Conservation (phyloP, 64 coral and sea anemone species). For the Pocillopora verrucosa region DNA sequence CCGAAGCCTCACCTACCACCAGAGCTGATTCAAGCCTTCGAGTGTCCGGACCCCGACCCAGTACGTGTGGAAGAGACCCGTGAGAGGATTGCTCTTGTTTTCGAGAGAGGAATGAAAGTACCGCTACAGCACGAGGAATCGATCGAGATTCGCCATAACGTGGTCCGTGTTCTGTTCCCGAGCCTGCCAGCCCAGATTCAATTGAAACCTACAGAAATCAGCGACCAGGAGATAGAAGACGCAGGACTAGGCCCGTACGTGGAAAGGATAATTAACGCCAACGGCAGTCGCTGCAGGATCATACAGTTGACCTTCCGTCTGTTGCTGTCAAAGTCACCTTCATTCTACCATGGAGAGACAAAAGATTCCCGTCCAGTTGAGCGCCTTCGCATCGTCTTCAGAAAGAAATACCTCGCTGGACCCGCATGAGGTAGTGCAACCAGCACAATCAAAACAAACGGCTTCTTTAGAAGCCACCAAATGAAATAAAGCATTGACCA, state of each 20-base stretch:
- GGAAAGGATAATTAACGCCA: background rate
- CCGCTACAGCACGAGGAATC: too few relatives aligned
- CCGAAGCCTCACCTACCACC: conserved; percentile 10
- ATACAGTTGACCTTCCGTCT: background rate
- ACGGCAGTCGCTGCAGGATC: background rate
- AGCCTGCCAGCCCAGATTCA: background rate
- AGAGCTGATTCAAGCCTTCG: conserved; percentile 4
- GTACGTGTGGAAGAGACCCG: conserved; percentile 1
- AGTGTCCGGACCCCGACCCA: background rate
- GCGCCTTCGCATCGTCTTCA: conserved; percentile 20
- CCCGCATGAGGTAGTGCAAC: too few relatives aligned
- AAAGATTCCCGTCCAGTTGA: conserved; percentile 20
- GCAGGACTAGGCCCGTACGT: conserved; percentile 1
- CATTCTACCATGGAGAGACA: background rate
- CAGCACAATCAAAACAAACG: too few relatives aligned
- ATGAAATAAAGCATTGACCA: too few relatives aligned
- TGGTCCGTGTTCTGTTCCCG: conserved; percentile 10
- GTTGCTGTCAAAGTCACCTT: conserved; percentile 15
- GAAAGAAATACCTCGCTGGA: conserved; percentile 29
- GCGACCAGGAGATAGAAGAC: background rate
- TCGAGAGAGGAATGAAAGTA: too few relatives aligned
- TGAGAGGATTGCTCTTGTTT: too few relatives aligned
- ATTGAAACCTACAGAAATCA: background rate
- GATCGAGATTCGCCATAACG: too few relatives aligned
- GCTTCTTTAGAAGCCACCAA: too few relatives aligned